Evolutionary conservation across 2,888 invertebrate species (phyloP).

Genomic region (Agrochola circellaris): DNA sequence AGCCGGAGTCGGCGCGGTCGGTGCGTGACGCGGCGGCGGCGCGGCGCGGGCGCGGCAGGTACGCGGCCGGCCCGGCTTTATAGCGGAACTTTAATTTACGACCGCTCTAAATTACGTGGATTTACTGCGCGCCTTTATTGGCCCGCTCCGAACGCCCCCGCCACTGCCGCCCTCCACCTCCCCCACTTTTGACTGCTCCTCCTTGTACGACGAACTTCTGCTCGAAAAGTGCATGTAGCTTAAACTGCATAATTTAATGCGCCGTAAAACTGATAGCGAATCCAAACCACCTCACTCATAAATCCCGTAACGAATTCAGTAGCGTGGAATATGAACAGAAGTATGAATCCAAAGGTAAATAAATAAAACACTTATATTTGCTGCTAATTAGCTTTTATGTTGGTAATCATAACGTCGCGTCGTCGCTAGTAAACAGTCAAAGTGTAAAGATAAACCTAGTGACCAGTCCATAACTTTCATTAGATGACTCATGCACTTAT

Average conservation of each 20-base stretch:
- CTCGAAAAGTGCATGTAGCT: slow-evolving; percentile 76
- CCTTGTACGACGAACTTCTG: slow-evolving; percentile 78
- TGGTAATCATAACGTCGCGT: slow-evolving; percentile 46
- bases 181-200: slow-evolving; percentile 72
- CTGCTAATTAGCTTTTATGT: slow-evolving; percentile 67
- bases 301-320: slow-evolving; percentile 62
- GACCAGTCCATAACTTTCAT: slow-evolving; percentile 66
- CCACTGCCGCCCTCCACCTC: slow-evolving; percentile 74
- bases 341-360: slow-evolving; percentile 63
- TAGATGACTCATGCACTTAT: slow-evolving; percentile 77
- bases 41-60: slow-evolving; percentile 83
- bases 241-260: slow-evolving; percentile 80
- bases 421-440: slow-evolving; percentile 57
- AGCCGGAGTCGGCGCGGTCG: slow-evolving; percentile 70
- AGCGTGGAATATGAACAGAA: slow-evolving; percentile 60
- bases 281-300: slow-evolving; percentile 64
- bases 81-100: slow-evolving; percentile 90
- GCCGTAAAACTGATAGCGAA: slow-evolving; percentile 77
- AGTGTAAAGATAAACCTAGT: slow-evolving; percentile 60
- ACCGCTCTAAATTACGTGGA: slow-evolving; percentile 90
- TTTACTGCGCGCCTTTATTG: slow-evolving; percentile 90
- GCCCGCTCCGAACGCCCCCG: slow-evolving; percentile 84
- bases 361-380: slow-evolving; percentile 65
- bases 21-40: slow-evolving; percentile 71
- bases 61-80: slow-evolving; percentile 85